Evolutionary conservation across 2,888 invertebrate species (phyloP).

Genomic region (Acleris cristana): DNA sequence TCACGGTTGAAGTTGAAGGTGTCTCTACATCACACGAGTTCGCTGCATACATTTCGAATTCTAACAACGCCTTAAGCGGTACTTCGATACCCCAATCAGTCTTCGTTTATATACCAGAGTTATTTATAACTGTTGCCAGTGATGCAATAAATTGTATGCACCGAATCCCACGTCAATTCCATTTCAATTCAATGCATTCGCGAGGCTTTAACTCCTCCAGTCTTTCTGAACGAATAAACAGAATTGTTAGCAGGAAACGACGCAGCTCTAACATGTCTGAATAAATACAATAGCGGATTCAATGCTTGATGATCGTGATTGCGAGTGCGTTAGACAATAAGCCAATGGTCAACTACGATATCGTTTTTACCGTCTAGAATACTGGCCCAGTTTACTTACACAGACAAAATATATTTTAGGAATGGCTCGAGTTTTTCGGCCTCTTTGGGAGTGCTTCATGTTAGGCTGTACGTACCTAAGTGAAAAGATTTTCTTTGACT

Average conservation of each 20-base stretch:
- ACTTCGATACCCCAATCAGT: neutral
- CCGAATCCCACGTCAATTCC: slow-evolving; percentile 63
- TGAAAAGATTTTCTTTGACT: too few relatives aligned
- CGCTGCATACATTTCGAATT: neutral
- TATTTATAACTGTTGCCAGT: slow-evolving; percentile 44
- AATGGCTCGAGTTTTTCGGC: too few relatives aligned
- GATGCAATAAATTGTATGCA: slow-evolving; percentile 68
- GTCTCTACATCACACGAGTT: too few relatives aligned
- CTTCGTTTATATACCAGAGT: neutral
- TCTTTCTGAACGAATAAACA: slow-evolving; percentile 60
- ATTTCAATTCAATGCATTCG: slow-evolving; percentile 65
- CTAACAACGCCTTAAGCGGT: neutral
- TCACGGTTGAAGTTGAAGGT: too few relatives aligned
- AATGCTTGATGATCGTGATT: too few relatives aligned
- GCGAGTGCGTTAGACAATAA: too few relatives aligned
- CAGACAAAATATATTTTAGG: too few relatives aligned
- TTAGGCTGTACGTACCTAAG: too few relatives aligned
- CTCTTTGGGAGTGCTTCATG: too few relatives aligned
- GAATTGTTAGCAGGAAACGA: slow-evolving; percentile 59
- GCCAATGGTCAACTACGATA: too few relatives aligned
- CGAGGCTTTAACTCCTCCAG: slow-evolving; percentile 47
- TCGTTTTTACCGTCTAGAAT: too few relatives aligned
- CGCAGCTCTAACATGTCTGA: slow-evolving; percentile 37
- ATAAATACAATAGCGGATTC: slow-evolving; percentile 3
- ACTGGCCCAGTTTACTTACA: too few relatives aligned